Evolutionary conservation across 2,888 invertebrate species (phyloP).

Genomic region (Tethea ocularis): DNA sequence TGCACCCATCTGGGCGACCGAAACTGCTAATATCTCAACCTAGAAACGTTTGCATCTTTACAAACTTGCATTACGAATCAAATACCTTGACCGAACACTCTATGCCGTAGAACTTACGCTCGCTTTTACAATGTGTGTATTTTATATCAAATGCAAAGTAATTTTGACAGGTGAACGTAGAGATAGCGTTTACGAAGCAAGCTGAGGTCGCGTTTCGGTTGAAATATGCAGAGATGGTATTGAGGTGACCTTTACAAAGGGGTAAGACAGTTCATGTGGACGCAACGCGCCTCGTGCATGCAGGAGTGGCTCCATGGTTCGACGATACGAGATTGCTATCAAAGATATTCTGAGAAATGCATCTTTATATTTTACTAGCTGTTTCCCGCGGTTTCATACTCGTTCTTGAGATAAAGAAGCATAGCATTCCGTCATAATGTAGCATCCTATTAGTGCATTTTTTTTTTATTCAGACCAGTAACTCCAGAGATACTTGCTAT

Average conservation of each 20-base stretch:
- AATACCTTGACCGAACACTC: slow-evolving; percentile 9
- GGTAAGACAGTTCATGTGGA: slow-evolving; percentile 74
- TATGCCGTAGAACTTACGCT: slow-evolving; percentile 29
- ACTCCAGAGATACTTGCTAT: no score
- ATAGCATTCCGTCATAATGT: no score
- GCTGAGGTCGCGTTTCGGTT: slow-evolving; percentile 70
- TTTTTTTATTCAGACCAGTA: no score
- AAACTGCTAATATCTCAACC: slow-evolving; percentile 79
- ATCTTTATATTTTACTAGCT: no score
- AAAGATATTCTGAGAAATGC: no score
- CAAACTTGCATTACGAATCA: slow-evolving; percentile 35
- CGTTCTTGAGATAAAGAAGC: no score
- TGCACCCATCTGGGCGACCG: slow-evolving; percentile 69
- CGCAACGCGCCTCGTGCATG: slow-evolving; percentile 57
- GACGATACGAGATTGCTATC: slow-evolving; percentile 21
- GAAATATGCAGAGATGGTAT: slow-evolving; percentile 81
- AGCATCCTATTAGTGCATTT: no score
- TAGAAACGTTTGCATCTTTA: slow-evolving; percentile 64
- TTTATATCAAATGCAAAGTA: slow-evolving; percentile 18
- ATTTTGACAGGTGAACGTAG: slow-evolving; percentile 55
- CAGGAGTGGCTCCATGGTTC: slow-evolving; percentile 46
- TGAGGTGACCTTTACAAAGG: slow-evolving; percentile 77
- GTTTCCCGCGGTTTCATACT: no score
- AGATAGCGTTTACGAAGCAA: slow-evolving; percentile 76
- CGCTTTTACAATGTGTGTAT: slow-evolving; percentile 24